Percentiles rank a stretch among this genome's conserved stretches.
phyloP scores from a whole-genome alignment of 2,113 vertebrate genomes.

The Scolopax mira region DNA sequence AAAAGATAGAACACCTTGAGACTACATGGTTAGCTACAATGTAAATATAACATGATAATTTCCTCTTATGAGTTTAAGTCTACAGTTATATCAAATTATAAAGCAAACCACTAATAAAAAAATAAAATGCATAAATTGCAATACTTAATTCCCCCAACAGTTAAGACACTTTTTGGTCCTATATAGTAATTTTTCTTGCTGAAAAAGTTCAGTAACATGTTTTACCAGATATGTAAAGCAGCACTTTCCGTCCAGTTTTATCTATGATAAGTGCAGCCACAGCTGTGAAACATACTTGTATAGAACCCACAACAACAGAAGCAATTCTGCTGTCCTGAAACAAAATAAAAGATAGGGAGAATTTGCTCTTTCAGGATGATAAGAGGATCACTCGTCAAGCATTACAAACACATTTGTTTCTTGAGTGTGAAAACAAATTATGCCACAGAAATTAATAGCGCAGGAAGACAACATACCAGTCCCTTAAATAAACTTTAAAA shows the following conservation, averaged over 20 bases:
- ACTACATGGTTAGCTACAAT: not conserved
- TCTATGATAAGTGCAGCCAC: constrained; percentile 88
- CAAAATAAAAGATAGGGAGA: not conserved
- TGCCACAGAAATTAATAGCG: not conserved
- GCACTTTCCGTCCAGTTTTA: constrained; percentile 85
- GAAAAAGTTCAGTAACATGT: not conserved
- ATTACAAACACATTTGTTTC: not conserved
- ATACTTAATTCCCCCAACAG: not conserved
- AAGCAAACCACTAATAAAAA: not conserved
- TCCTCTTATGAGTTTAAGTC: not conserved
- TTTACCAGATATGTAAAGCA: constrained; percentile 87
- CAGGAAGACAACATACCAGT: not conserved
- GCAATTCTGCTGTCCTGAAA: constrained; percentile 84
- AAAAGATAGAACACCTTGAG: not conserved
- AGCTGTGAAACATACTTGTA: constrained; percentile 88
- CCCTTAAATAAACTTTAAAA: not conserved
- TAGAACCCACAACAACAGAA: constrained; percentile 81
- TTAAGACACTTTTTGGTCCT: not conserved
- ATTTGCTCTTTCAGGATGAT: not conserved
- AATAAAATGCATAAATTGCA: not conserved
- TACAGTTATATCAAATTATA: not conserved
- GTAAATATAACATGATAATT: not conserved
- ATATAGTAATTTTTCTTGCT: not conserved
- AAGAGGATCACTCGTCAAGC: not conserved
- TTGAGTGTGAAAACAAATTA: not conserved